phyloP scores from a whole-genome alignment of 2,113 vertebrate genomes.

The Poeciliopsis occidentalis region DNA sequence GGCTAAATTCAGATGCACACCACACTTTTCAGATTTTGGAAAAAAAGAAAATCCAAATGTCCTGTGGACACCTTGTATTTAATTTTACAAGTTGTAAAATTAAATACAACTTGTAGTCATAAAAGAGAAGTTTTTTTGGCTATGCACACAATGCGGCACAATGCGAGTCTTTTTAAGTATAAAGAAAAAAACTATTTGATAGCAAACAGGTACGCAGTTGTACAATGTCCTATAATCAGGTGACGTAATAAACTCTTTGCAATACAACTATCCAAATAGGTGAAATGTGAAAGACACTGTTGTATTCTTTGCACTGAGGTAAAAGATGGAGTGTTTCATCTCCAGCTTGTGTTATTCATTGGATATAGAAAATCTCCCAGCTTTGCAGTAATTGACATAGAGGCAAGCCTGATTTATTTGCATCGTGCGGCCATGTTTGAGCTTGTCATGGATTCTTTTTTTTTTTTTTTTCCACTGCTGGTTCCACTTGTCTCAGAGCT shows the following conservation, averaged over 20 bases:
- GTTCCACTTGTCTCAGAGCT: background rate
- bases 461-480: background rate
- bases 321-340: background rate
- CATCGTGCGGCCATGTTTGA: background rate
- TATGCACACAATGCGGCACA: background rate
- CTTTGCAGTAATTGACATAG: background rate
- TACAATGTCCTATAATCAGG: background rate
- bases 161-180: background rate
- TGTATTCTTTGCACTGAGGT: background rate
- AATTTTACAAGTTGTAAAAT: background rate
- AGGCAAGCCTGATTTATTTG: background rate
- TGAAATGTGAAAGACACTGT: background rate
- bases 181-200: background rate
- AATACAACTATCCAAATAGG: background rate
- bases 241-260: background rate
- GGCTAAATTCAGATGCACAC: background rate
- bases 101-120: background rate
- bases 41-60: background rate
- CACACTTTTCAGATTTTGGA: background rate
- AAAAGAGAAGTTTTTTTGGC: background rate
- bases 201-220: background rate
- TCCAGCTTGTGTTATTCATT: background rate
- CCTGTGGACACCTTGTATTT: no score
- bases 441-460: background rate
- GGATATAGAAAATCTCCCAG: background rate